A percentile compares a stretch with the other conserved stretches of the same genome.
phyloP scores from a whole-genome alignment of 92 coral and sea anemone species.

The Actinernus sp. region DNA sequence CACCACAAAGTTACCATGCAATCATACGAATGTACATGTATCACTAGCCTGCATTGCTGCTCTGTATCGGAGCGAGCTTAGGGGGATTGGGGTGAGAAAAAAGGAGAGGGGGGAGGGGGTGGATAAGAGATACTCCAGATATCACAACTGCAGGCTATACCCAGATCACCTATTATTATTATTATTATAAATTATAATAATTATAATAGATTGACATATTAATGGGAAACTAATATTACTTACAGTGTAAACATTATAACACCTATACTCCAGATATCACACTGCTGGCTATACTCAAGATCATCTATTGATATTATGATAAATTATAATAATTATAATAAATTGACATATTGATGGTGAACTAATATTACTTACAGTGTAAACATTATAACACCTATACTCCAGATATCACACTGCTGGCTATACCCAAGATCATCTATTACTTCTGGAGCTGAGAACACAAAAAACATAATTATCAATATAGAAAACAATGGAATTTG shows the following conservation, averaged over 20 bases:
- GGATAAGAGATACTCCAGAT: no score
- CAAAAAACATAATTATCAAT: neutral
- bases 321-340: neutral
- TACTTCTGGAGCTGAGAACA: constrained; percentile 92
- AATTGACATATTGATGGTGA: neutral
- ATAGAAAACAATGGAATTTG: neutral
- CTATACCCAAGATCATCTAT: constrained; percentile 98
- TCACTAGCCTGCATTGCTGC: no score
- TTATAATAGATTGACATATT: neutral
- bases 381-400: constrained; percentile 97
- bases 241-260: constrained; percentile 95
- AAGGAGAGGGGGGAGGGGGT: no score
- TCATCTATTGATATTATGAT: constrained; percentile 60
- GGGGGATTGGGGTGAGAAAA: no score
- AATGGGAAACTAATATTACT: constrained; percentile 43
- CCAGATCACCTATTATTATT: no score
- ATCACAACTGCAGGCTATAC: no score
- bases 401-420: constrained; percentile 99
- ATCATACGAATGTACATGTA: no score
- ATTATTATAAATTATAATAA: no score
- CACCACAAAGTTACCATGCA: no score
- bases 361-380: constrained; percentile 94
- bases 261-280: constrained; percentile 99
- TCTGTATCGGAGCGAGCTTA: no score
- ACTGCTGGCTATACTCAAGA: constrained; percentile 96